Percentiles rank a stretch among this genome's conserved stretches.
Evolutionary conservation across 2,797 vertebrate species (phyloP).

Genomic region (Poeciliopsis infans): DNA sequence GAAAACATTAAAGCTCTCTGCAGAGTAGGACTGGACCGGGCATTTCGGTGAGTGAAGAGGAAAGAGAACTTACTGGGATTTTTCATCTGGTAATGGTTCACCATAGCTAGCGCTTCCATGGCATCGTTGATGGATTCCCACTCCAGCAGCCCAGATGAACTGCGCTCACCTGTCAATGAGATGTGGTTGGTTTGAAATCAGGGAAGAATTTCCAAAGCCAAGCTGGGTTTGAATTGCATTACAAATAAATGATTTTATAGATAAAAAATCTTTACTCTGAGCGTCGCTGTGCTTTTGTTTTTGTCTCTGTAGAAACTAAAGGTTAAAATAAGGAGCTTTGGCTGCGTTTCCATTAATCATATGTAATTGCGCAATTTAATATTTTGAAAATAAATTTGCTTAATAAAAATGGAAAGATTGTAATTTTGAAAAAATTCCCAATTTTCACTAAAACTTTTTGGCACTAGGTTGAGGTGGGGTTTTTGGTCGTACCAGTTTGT

Average conservation of each 20-base stretch:
- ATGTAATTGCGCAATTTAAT: too few species aligned
- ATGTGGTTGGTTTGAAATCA: not conserved
- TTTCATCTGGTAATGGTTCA: slow-evolving; percentile 97
- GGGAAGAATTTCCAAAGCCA: not conserved
- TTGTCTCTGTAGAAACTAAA: not conserved
- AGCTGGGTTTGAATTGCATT: not conserved
- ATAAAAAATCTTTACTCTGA: not conserved
- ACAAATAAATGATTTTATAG: not conserved
- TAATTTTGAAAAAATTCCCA: too few species aligned
- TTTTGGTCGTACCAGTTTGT: too few species aligned
- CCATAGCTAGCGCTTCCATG: slow-evolving; percentile 91
- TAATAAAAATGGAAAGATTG: too few species aligned
- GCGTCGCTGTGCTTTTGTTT: not conserved
- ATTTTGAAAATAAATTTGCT: too few species aligned
- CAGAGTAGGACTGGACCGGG: not conserved
- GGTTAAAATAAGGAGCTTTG: not conserved
- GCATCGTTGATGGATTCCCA: slow-evolving; percentile 95
- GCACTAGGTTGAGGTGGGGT: too few species aligned
- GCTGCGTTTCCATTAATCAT: not conserved
- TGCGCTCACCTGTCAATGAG: slow-evolving; percentile 85
- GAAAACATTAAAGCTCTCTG: not conserved
- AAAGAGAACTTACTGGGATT: slow-evolving; percentile 85
- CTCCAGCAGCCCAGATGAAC: slow-evolving; percentile 91
- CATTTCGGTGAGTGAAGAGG: not conserved
- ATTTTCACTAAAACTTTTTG: too few species aligned